Conservation (phyloP, 2,888 invertebrate genomes). For the Parelbella ahira region DNA sequence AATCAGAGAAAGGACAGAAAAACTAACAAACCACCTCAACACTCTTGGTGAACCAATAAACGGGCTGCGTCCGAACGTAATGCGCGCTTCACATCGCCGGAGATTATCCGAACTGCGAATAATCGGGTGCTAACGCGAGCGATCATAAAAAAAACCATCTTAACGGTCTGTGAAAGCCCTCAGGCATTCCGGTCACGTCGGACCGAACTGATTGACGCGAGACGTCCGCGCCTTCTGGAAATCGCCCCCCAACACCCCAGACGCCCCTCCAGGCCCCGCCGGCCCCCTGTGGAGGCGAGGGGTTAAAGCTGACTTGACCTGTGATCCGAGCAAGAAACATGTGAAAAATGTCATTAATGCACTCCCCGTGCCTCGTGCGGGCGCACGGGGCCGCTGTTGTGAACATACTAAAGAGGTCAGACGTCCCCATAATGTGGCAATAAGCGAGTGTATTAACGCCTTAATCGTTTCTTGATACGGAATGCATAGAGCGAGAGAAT, state of each 20-base stretch:
- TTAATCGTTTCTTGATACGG: slow-evolving; percentile 25
- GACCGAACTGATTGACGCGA: slow-evolving; percentile 76
- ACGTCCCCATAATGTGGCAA: slow-evolving; percentile 12
- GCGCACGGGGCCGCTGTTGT: slow-evolving; percentile 4
- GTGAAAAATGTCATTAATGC: slow-evolving; percentile 79
- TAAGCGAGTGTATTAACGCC: slow-evolving; percentile 21
- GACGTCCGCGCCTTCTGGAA: slow-evolving; percentile 65
- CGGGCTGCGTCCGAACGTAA: slow-evolving; percentile 27
- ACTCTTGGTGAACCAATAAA: slow-evolving; percentile 27
- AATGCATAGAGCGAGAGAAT: slow-evolving; percentile 15
- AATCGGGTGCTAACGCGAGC: slow-evolving; percentile 41
- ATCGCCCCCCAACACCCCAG: slow-evolving; percentile 27
- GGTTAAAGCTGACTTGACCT: slow-evolving; percentile 55
- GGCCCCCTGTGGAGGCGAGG: slow-evolving; percentile 31
- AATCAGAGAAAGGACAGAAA: slow-evolving; percentile 8
- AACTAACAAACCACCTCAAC: slow-evolving; percentile 15
- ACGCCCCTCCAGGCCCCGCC: slow-evolving; percentile 35
- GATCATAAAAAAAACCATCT: slow-evolving; percentile 59
- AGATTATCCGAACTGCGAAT: slow-evolving; percentile 49
- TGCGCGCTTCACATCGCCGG: slow-evolving; percentile 31
- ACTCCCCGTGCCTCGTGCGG: slow-evolving; percentile 40
- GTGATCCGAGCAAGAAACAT: slow-evolving; percentile 65
- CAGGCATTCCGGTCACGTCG: slow-evolving; percentile 73
- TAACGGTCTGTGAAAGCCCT: slow-evolving; percentile 49
- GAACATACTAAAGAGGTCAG: slow-evolving; percentile 25